phyloP scores from a whole-genome alignment of 2,113 vertebrate species.

The Daubentonia madagascariensis region DNA sequence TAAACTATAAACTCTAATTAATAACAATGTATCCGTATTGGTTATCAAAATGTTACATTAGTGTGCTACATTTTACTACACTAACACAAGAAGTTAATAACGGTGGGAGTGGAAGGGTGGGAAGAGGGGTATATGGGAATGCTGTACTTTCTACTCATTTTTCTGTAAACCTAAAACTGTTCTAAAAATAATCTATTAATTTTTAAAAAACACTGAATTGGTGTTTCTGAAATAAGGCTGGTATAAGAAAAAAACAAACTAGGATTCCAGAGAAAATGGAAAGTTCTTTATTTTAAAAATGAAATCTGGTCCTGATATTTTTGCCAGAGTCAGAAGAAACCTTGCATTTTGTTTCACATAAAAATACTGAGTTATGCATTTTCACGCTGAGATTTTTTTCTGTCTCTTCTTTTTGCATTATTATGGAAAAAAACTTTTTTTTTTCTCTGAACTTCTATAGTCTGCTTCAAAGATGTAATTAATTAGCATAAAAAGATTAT shows the following conservation, averaged over 20 bases:
- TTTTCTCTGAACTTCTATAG: conserved; percentile 69
- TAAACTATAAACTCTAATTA: neutral
- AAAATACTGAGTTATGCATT: conserved; percentile 78
- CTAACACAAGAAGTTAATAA: neutral
- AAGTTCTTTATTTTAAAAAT: conserved; percentile 72
- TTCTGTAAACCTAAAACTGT: neutral
- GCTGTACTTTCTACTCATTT: neutral
- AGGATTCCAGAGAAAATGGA: conserved; percentile 75
- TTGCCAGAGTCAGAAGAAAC: conserved; percentile 78
- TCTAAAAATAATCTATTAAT: neutral
- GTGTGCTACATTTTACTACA: neutral
- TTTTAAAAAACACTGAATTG: neutral
- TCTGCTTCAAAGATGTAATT: conserved; percentile 56
- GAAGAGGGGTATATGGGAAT: neutral
- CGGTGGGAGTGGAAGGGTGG: neutral
- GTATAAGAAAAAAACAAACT: conserved; percentile 70
- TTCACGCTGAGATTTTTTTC: conserved; percentile 78
- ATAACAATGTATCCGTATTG: neutral
- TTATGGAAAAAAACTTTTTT: conserved; percentile 81
- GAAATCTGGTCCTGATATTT: conserved; percentile 77
- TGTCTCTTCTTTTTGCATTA: conserved; percentile 80
- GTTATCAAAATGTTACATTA: neutral
- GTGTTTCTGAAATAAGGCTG: conserved; percentile 63
- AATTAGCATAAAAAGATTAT: conserved; percentile 71
- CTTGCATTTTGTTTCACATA: conserved; percentile 76